A percentile compares a stretch with the other conserved stretches of the same genome.
Conservation (phyloP, 2,888 invertebrate species). For the Pristionchus mayeri region DNA sequence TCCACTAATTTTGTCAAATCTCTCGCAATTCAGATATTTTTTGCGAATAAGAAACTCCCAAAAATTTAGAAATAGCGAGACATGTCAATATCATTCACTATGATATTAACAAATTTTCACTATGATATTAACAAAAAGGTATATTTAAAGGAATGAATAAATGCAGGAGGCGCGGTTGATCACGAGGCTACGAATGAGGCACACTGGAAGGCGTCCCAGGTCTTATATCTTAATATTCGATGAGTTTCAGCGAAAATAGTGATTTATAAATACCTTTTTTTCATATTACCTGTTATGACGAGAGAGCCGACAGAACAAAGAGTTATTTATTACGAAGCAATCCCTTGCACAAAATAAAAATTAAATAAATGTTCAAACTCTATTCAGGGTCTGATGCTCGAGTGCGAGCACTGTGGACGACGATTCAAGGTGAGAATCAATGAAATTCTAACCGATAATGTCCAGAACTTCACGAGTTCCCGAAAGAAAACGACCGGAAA, state of each 20-base stretch:
- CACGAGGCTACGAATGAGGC: constrained; percentile 78
- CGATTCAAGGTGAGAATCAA: constrained; percentile 82
- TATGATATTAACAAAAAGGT: too few species aligned
- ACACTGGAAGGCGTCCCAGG: constrained; percentile 81
- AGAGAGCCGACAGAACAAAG: too few species aligned
- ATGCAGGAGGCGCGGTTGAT: constrained; percentile 68
- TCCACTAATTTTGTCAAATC: too few species aligned
- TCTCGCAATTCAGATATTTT: background rate
- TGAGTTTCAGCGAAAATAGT: background rate
- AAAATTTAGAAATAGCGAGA: background rate
- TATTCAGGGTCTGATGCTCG: constrained; percentile 79
- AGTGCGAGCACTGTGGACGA: constrained; percentile 83
- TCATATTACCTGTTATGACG: too few species aligned
- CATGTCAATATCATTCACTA: background rate
- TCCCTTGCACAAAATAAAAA: too few species aligned
- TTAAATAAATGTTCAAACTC: constrained; percentile 49
- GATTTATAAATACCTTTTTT: too few species aligned
- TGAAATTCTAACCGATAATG: too few species aligned
- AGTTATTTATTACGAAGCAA: too few species aligned
- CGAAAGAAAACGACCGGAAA: too few species aligned
- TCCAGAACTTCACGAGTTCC: too few species aligned
- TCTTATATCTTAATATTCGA: constrained; percentile 8
- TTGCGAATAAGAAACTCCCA: too few species aligned
- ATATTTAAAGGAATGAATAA: background rate
- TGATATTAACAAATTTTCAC: too few species aligned